Evolutionary conservation across 1,140 invertebrate genomes (phyloP), one percentile per base, ranked within the genome.

Genomic region (Gyrodactylus salaris): DNA sequence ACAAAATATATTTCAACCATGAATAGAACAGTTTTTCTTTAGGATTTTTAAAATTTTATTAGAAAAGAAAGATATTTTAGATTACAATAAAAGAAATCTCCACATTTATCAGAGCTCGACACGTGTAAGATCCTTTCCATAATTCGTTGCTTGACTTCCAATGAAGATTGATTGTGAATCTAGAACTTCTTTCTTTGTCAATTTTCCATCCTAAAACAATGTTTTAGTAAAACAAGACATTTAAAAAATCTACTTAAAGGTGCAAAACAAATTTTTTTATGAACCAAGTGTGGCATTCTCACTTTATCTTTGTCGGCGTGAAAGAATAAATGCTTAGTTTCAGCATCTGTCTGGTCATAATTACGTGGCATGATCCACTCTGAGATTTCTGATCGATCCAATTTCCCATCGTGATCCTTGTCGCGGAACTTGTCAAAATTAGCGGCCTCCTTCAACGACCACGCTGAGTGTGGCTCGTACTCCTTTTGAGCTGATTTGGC

Each of bases 101-200:
- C n/a, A n/a, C n/a, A n/a, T n/a, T n/a, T n/a, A n/a, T n/a, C n/a
- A n/a, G n/a, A n/a, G n/a, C n/a, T n/a, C n/a, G n/a, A n/a, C n/a
- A n/a, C n/a, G n/a, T n/a, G n/a, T n/a, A 1, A 98, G 81, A 2
- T 91, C 91, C 80, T 96, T 91, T 0, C 94, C 94, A 81, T 96
- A 99, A 81, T 97, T 93, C 0, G 93, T 97, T 0, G 91, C 94
- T 79, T 98, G 92, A 20, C 91, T 96, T 26, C 93, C 92, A 0
- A 97, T 93, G 81, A 98, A 99, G 0, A 95, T 82, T 80, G 98
- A 93, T 80, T 96, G 96, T 79, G 96, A 95, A 34, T 87, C 86
- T 0, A 98, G 79, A 72, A 98, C 87, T 83, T 99, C 94, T 1
- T 87, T 85, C 80, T 89, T 91, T 1, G 87, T 89, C 1, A 99